A percentile compares a stretch with the other conserved stretches of the same genome.
Conservation (phyloP, 2,113 vertebrate species). For the Amphiprion percula region DNA sequence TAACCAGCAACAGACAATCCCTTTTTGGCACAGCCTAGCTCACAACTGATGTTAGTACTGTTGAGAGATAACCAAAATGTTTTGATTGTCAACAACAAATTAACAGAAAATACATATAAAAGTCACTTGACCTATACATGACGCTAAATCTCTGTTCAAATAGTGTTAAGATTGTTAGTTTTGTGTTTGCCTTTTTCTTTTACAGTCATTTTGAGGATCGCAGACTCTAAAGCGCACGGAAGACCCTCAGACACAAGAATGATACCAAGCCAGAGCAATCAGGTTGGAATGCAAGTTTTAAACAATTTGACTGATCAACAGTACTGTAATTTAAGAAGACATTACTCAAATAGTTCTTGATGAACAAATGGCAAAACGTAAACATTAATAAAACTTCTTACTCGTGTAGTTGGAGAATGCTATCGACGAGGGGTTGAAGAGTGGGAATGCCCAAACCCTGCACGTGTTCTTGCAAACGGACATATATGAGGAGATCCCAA, state of each 20-base stretch:
- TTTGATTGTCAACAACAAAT: too few species aligned
- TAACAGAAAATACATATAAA: too few species aligned
- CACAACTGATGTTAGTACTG: too few species aligned
- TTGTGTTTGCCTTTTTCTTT: not conserved
- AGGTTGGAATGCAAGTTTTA: constrained; percentile 59
- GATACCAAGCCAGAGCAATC: constrained; percentile 45
- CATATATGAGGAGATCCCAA: constrained; percentile 65
- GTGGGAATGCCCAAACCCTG: constrained; percentile 83
- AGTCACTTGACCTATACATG: not conserved
- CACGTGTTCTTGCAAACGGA: constrained; percentile 85
- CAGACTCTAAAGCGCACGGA: not conserved
- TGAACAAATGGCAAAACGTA: not conserved
- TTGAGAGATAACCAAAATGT: too few species aligned
- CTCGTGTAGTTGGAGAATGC: constrained; percentile 88
- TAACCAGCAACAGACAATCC: too few species aligned
- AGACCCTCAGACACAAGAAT: constrained; percentile 45
- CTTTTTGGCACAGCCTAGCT: too few species aligned
- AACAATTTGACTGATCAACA: not conserved
- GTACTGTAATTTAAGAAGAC: not conserved
- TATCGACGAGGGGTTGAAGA: constrained; percentile 88
- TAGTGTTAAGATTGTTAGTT: not conserved
- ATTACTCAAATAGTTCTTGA: not conserved
- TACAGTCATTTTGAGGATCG: not conserved
- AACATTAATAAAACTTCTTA: constrained; percentile 34
- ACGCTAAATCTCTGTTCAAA: not conserved